These are phyloP conservation scores for Cosmopolites sordidus DNA, from an alignment of 2,888 invertebrate genomes.

Conservation along the genomic window DNA sequence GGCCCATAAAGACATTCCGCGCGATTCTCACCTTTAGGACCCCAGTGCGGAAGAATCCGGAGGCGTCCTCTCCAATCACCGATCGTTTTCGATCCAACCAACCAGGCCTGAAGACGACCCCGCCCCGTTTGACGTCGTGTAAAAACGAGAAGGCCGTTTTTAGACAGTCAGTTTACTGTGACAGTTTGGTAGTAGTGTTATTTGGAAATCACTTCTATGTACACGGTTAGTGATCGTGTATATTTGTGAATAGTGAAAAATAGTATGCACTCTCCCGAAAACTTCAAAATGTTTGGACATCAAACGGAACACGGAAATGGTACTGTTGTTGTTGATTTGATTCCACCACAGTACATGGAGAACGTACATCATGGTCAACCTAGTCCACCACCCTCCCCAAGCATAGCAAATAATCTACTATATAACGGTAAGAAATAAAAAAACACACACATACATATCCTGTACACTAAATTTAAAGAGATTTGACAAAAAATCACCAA, in stretches of 20 bases:
- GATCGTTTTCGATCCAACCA: constrained; percentile 42
- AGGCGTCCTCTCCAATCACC: constrained; percentile 42
- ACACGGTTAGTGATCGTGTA: neutral
- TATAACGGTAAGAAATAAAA: too few species aligned
- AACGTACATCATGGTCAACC: constrained; percentile 37
- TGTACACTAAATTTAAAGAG: too few species aligned
- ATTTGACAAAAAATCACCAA: too few species aligned
- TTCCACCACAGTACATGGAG: constrained; percentile 53
- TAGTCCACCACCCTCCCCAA: constrained; percentile 54
- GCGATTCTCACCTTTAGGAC: constrained; percentile 35
- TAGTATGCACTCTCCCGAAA: constrained; percentile 31
- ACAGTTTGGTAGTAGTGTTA: neutral
- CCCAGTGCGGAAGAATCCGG: constrained; percentile 27
- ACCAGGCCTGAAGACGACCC: constrained; percentile 34
- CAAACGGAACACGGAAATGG: constrained; percentile 38
- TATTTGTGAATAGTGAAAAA: neutral
- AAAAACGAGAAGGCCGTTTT: constrained; percentile 24
- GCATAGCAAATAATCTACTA: constrained; percentile 40
- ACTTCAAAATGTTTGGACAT: constrained; percentile 31
- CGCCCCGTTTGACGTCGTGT: constrained; percentile 30
- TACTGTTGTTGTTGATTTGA: constrained; percentile 58
- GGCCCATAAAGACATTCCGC: constrained; percentile 42
- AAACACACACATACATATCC: too few species aligned
- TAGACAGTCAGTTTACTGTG: neutral
- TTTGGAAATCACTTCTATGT: neutral